Evolutionary conservation across 2,888 invertebrate species (phyloP).

Genomic region (Drosophila atripex): DNA sequence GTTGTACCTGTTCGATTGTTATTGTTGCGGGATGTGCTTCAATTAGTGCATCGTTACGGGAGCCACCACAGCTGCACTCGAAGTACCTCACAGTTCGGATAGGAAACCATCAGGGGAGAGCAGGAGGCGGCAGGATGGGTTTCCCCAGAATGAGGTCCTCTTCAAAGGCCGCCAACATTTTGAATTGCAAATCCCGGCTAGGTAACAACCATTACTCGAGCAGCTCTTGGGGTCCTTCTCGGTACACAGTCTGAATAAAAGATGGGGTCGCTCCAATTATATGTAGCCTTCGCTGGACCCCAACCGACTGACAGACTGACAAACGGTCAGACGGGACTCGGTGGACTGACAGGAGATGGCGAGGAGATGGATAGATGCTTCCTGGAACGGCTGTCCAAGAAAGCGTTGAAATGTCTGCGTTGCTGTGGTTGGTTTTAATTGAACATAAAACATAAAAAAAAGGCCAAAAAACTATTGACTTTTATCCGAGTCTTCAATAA

Average conservation of each 20-base stretch:
- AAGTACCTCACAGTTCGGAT: slow-evolving; percentile 53
- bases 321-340: slow-evolving; percentile 9
- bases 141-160: slow-evolving; percentile 5
- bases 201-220: slow-evolving; percentile 27
- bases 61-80: slow-evolving; percentile 29
- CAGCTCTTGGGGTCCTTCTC: neutral
- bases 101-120: slow-evolving; percentile 29
- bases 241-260: slow-evolving; percentile 18
- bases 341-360: neutral
- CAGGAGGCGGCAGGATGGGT: neutral
- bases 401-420: slow-evolving; percentile 29
- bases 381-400: slow-evolving; percentile 14
- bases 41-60: slow-evolving; percentile 69
- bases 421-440: neutral
- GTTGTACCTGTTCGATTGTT: slow-evolving; percentile 21
- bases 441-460: neutral
- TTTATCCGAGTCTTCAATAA: neutral
- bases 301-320: slow-evolving; percentile 14
- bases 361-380: slow-evolving; percentile 4
- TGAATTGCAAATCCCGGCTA: slow-evolving; percentile 69
- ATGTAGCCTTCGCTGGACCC: slow-evolving; percentile 31
- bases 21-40: slow-evolving; percentile 54
- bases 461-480: neutral
- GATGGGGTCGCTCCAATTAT: slow-evolving; percentile 45
- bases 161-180: slow-evolving; percentile 52